Evolutionary conservation across 2,797 vertebrate species (phyloP).

Genomic region (Triplophysa bombifrons): DNA sequence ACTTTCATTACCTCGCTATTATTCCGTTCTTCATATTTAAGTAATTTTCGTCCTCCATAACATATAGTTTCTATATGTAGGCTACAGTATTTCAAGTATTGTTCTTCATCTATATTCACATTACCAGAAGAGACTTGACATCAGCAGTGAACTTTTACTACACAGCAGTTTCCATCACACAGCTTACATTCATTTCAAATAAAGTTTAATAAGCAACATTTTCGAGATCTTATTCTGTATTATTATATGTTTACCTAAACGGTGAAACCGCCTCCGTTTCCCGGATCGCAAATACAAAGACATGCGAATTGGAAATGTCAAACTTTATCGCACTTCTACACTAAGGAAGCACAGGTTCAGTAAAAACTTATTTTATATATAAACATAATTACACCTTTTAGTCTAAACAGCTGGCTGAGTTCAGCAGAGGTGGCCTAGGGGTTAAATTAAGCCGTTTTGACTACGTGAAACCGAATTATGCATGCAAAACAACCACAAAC

Average conservation of each 20-base stretch:
- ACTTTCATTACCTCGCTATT: too few relatives aligned
- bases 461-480: background rate
- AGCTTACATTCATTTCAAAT: too few relatives aligned
- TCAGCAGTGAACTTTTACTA: background rate
- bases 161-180: background rate
- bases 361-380: background rate
- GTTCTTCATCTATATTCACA: too few relatives aligned
- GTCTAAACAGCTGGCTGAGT: slow-evolving; percentile 15
- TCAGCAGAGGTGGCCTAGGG: slow-evolving; percentile 38
- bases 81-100: too few relatives aligned
- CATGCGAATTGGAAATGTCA: background rate
- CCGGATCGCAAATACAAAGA: background rate
- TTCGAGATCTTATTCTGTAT: background rate
- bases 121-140: too few relatives aligned
- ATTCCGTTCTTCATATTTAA: too few relatives aligned
- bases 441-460: slow-evolving; percentile 7
- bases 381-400: slow-evolving; percentile 2
- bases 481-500: slow-evolving; percentile 29
- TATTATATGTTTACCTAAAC: background rate
- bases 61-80: too few relatives aligned
- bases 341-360: too few relatives aligned
- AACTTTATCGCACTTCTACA: background rate
- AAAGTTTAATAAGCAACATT: background rate
- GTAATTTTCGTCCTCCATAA: too few relatives aligned
- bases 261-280: background rate